Evolutionary conservation across 2,888 invertebrate genomes (phyloP).

Genomic region (Troides oblongomaculatus): DNA sequence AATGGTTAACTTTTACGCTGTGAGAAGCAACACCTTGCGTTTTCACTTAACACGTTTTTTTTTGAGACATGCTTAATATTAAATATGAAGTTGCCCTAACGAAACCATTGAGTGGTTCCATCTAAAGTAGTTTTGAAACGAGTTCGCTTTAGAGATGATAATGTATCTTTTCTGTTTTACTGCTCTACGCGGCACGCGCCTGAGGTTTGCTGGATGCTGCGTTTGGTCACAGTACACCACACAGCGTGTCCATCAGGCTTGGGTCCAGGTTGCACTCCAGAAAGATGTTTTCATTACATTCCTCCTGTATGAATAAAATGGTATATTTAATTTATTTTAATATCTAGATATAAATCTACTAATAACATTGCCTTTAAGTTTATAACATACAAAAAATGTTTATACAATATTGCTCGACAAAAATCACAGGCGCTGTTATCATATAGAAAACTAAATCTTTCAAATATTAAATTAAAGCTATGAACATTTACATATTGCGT

Average conservation of each 20-base stretch:
- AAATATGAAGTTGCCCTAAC: no score
- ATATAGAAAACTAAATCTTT: no score
- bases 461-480: no score
- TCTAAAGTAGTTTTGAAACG: constrained; percentile 18
- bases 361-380: no score
- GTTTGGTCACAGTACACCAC: constrained; percentile 66
- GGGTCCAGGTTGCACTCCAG: constrained; percentile 72
- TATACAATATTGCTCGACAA: no score
- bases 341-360: no score
- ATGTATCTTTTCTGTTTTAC: constrained; percentile 18
- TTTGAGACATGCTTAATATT: constrained; percentile 7
- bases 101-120: no score
- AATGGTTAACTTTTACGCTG: constrained; percentile 50
- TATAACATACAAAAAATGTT: no score
- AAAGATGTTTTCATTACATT: constrained; percentile 72
- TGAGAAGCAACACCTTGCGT: constrained; percentile 9
- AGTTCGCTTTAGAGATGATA: constrained; percentile 24
- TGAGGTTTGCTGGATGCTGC: constrained; percentile 2
- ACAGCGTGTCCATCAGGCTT: constrained; percentile 71
- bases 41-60: constrained; percentile 10
- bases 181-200: constrained; percentile 14
- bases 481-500: no score
- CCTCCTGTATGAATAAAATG: constrained; percentile 57
- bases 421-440: no score
- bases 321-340: no score